Evolutionary conservation across 2,113 vertebrate genomes (phyloP).

Genomic region (Bettongia penicillata): DNA sequence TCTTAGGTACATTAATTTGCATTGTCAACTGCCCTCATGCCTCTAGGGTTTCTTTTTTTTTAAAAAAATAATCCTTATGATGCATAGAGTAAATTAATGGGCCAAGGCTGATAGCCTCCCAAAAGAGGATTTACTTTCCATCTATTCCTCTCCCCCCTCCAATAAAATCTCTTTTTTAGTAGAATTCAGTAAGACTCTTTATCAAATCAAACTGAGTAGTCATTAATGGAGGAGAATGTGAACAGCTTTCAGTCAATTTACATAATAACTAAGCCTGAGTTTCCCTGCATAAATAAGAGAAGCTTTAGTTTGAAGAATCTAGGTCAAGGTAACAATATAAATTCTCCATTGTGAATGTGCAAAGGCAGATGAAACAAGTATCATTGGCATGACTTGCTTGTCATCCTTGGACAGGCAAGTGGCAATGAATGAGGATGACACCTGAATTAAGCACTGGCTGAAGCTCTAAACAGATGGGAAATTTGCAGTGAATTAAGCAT

Average conservation of each 20-base stretch:
- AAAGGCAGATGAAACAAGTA: neutral
- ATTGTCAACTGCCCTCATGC: neutral
- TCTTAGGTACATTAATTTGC: neutral
- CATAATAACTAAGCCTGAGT: neutral
- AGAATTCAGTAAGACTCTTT: neutral
- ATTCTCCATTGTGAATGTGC: constrained; percentile 6
- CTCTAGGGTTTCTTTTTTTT: neutral
- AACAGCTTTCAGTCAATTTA: neutral
- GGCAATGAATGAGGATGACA: neutral
- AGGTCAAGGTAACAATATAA: neutral
- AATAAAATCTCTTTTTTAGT: neutral
- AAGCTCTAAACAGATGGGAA: constrained; percentile 25
- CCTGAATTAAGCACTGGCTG: neutral
- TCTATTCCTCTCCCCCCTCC: neutral
- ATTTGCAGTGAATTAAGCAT: constrained; percentile 55
- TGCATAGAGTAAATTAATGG: neutral
- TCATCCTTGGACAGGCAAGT: constrained; percentile 5
- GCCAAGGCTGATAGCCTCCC: neutral
- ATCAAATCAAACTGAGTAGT: neutral
- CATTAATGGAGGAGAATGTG: neutral
- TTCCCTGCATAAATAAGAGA: constrained; percentile 33
- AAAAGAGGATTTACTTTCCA: neutral
- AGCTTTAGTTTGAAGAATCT: neutral
- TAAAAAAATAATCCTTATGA: neutral
- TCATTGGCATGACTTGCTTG: constrained; percentile 13